phyloP scores from a whole-genome alignment of 2,113 vertebrate species.

The human region DNA sequence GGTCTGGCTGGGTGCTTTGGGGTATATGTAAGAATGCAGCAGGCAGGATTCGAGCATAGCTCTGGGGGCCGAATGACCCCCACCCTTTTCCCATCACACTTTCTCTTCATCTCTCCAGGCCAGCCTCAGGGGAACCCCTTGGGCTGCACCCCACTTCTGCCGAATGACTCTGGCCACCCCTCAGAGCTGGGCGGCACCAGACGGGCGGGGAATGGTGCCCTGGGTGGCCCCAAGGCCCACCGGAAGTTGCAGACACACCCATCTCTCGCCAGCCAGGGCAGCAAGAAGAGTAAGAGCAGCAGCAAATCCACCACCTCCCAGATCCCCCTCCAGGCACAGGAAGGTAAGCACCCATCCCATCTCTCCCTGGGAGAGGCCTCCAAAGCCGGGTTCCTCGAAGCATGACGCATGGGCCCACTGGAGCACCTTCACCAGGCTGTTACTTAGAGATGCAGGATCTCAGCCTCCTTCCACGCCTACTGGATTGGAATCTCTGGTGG shows the following conservation, averaged over 20 bases:
- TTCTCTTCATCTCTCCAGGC: slow-evolving; percentile 72
- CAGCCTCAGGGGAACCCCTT: slow-evolving; percentile 84
- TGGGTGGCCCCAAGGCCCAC: slow-evolving; percentile 82
- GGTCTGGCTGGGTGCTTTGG: not conserved
- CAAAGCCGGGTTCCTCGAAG: not conserved
- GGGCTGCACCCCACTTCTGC: slow-evolving; percentile 80
- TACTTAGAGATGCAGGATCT: not conserved
- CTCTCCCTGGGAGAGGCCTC: not conserved
- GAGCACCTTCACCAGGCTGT: not conserved
- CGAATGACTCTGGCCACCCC: slow-evolving; percentile 84
- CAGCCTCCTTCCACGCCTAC: not conserved
- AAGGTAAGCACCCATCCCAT: slow-evolving; percentile 85
- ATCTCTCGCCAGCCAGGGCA: slow-evolving; percentile 94
- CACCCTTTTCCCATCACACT: not conserved
- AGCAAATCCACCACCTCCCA: slow-evolving; percentile 92
- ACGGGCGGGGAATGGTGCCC: slow-evolving; percentile 78
- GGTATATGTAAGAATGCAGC: not conserved
- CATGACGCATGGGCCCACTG: accelerated
- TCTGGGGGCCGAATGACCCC: not conserved
- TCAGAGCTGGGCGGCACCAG: slow-evolving; percentile 75
- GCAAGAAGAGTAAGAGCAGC: slow-evolving; percentile 95
- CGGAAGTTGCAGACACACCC: slow-evolving; percentile 92
- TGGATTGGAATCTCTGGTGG: not conserved
- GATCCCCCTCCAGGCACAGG: slow-evolving; percentile 93
- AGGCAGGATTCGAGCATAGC: not conserved